These are phyloP conservation scores for Anas bahamensis DNA, from an alignment of 2,797 vertebrate genomes.

Conservation along the genomic window DNA sequence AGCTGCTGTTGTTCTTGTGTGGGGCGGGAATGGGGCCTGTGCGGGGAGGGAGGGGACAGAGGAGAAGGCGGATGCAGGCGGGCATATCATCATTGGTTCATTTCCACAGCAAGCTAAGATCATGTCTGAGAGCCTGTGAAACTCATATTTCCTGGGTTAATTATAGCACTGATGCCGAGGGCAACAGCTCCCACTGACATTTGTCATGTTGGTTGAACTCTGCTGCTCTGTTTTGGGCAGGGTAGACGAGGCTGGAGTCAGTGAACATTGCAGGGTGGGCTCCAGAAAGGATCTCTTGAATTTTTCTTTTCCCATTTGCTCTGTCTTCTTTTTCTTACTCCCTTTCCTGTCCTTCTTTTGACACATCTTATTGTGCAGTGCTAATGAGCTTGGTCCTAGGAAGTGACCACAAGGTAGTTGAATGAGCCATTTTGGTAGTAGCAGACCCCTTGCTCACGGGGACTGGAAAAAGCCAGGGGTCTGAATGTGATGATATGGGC, in stretches of 20 bases:
- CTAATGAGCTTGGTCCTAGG: not conserved
- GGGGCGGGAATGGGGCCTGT: not conserved
- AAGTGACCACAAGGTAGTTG: not conserved
- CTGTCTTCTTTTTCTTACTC: not conserved
- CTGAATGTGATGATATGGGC: not conserved
- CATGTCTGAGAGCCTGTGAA: not conserved
- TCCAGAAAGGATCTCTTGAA: not conserved
- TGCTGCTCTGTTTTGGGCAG: not conserved
- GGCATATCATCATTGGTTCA: not conserved
- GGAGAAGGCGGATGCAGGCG: not conserved
- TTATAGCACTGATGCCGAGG: not conserved
- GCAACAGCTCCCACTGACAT: not conserved
- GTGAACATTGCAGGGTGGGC: not conserved
- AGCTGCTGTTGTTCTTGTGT: conserved; percentile 7
- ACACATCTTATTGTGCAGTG: not conserved
- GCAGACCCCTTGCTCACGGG: not conserved
- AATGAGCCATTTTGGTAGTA: not conserved
- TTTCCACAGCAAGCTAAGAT: not conserved
- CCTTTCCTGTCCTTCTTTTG: not conserved
- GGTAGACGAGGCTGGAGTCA: not conserved
- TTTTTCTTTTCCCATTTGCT: not conserved
- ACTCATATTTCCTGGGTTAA: not conserved
- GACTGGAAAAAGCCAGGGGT: not conserved
- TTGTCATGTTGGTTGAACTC: not conserved
- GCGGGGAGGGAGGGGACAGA: not conserved